These are phyloP conservation scores for Atrina japonica DNA, from an alignment of 2,888 invertebrate genomes.

Conservation along the genomic window DNA sequence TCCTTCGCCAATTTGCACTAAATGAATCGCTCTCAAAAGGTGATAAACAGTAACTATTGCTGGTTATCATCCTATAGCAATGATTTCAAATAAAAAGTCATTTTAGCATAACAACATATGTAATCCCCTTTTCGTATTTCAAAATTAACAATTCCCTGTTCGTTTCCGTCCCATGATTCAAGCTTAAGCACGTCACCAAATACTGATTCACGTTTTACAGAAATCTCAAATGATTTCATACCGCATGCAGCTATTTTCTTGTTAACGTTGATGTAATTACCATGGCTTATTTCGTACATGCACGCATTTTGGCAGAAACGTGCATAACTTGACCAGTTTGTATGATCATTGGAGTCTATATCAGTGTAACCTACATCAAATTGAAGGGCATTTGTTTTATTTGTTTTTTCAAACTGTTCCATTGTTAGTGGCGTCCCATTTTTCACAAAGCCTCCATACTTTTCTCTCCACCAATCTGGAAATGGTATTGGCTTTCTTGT, in stretches of 20 bases:
- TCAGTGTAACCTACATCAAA: constrained; percentile 29
- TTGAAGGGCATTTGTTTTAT: background rate
- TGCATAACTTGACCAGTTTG: constrained; percentile 39
- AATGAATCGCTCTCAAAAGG: no score
- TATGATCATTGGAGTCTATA: constrained; percentile 36
- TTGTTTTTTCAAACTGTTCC: constrained; percentile 5
- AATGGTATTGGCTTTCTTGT: constrained; percentile 31
- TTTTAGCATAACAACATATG: constrained; percentile 12
- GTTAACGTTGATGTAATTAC: constrained; percentile 4
- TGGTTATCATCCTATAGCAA: no score
- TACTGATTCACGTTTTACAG: constrained; percentile 26
- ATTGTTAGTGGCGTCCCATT: constrained; percentile 10
- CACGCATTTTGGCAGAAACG: constrained; percentile 36
- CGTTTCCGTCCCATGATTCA: constrained; percentile 27
- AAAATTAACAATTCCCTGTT: constrained; percentile 16
- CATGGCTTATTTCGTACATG: constrained; percentile 7
- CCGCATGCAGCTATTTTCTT: background rate
- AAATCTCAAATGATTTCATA: constrained; percentile 32
- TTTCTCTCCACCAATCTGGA: constrained; percentile 45
- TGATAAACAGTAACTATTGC: no score
- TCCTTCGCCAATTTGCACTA: no score
- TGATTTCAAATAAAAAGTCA: constrained; percentile 8
- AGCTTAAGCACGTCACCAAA: constrained; percentile 34
- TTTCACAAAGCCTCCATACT: constrained; percentile 19
- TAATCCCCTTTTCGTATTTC: constrained; percentile 36